phyloP scores from a whole-genome alignment of 2,888 invertebrate species.

The Trissoscelio sp. region DNA sequence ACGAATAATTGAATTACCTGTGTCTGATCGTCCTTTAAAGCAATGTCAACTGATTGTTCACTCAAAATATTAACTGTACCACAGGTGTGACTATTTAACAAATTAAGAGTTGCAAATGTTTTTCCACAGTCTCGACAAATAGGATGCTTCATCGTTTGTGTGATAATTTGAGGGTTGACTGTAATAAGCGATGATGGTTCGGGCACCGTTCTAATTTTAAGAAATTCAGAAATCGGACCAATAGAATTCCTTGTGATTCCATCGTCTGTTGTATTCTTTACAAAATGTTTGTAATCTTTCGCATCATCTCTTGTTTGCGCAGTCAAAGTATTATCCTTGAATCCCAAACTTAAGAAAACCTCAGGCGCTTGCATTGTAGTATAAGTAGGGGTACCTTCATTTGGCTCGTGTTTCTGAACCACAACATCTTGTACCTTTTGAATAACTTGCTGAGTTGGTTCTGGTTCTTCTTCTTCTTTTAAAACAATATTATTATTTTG shows the following conservation, averaged over 20 bases:
- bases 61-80: slow-evolving; percentile 71
- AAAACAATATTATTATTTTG: slow-evolving; percentile 79
- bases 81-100: slow-evolving; percentile 79
- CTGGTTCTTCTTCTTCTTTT: slow-evolving; percentile 75
- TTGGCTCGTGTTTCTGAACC: slow-evolving; percentile 76
- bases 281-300: slow-evolving; percentile 79
- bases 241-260: slow-evolving; percentile 79
- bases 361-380: slow-evolving; percentile 80
- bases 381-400: slow-evolving; percentile 77
- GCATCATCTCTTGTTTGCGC: slow-evolving; percentile 78
- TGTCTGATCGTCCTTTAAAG: slow-evolving; percentile 68
- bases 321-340: slow-evolving; percentile 77
- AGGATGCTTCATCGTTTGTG: slow-evolving; percentile 75
- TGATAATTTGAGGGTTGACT: slow-evolving; percentile 80
- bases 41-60: slow-evolving; percentile 74
- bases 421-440: slow-evolving; percentile 77
- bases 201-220: slow-evolving; percentile 79
- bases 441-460: slow-evolving; percentile 77
- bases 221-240: slow-evolving; percentile 81
- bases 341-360: slow-evolving; percentile 80
- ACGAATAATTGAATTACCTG: no score
- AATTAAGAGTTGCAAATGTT: slow-evolving; percentile 76
- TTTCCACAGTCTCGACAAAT: slow-evolving; percentile 82
- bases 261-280: slow-evolving; percentile 77
- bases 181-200: slow-evolving; percentile 79